A percentile compares a stretch with the other conserved stretches of the same genome.
Evolutionary conservation across 1,140 invertebrate species (phyloP).

Genomic region (Drosophila serrata): DNA sequence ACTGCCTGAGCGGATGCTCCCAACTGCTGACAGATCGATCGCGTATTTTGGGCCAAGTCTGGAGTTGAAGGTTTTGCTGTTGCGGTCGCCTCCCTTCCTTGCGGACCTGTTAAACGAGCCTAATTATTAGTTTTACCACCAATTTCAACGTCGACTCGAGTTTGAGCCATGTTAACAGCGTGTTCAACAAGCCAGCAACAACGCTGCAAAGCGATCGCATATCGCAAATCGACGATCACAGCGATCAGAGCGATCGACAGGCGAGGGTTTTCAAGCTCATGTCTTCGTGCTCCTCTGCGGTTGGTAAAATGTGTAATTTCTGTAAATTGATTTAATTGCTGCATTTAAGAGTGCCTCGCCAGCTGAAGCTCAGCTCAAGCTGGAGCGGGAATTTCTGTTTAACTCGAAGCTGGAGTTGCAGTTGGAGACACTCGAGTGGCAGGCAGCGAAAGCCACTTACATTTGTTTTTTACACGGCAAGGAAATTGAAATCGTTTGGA

Average conservation of each 20-base stretch:
- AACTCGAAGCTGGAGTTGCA: background rate
- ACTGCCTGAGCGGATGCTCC: conserved; percentile 45
- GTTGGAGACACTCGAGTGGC: conserved; percentile 46
- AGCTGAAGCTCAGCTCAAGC: conserved; percentile 17
- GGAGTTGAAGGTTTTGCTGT: conserved; percentile 74
- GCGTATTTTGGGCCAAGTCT: conserved; percentile 51
- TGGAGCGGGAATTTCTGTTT: conserved; percentile 1
- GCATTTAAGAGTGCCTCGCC: conserved; percentile 71
- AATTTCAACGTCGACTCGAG: conserved; percentile 61
- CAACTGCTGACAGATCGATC: conserved; percentile 63
- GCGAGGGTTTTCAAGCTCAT: conserved; percentile 65
- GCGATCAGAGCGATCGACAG: conserved; percentile 28
- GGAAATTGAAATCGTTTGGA: background rate
- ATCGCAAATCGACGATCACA: conserved; percentile 23
- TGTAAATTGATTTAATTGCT: conserved; percentile 82
- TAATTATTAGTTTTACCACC: conserved; percentile 81
- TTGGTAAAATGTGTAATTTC: conserved; percentile 71
- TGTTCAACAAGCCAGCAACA: conserved; percentile 73
- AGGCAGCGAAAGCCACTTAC: conserved; percentile 45
- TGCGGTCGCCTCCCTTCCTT: conserved; percentile 19
- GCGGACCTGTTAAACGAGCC: conserved; percentile 72
- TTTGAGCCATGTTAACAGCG: conserved; percentile 71
- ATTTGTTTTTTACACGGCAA: conserved; percentile 12
- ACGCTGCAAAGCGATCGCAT: conserved; percentile 41
- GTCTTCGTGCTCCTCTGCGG: conserved; percentile 49